These are phyloP conservation scores for Myotis davidii DNA, from an alignment of 2,113 vertebrate genomes.

Conservation along the genomic window DNA sequence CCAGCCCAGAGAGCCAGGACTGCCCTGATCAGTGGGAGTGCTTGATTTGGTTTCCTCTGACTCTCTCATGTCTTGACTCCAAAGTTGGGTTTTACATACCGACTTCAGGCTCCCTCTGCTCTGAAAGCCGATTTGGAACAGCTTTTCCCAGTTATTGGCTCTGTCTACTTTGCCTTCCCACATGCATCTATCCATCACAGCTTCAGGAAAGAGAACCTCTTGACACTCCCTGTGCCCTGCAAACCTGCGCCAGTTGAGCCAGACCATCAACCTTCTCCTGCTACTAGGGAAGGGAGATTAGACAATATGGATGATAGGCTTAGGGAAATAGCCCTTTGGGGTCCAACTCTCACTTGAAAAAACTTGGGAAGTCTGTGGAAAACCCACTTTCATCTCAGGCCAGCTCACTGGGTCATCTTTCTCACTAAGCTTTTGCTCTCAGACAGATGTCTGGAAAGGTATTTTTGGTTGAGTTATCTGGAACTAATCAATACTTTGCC, in stretches of 20 bases:
- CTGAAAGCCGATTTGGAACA: background rate
- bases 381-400: background rate
- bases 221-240: background rate
- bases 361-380: background rate
- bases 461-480: background rate
- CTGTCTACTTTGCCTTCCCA: background rate
- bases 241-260: background rate
- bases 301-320: background rate
- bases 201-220: background rate
- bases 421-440: constrained; percentile 12
- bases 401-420: background rate
- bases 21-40: background rate
- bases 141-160: background rate
- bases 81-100: background rate
- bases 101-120: background rate
- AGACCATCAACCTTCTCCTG: background rate
- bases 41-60: background rate
- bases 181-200: background rate
- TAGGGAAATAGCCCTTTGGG: background rate
- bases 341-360: background rate
- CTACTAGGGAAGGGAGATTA: background rate
- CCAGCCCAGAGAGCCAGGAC: background rate
- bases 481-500: constrained; percentile 1
- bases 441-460: background rate
- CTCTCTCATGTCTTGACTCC: background rate